Percentiles rank a stretch among this genome's conserved stretches.
Conservation (phyloP, 2,888 invertebrate species). For the Cheilosia scutellata region DNA sequence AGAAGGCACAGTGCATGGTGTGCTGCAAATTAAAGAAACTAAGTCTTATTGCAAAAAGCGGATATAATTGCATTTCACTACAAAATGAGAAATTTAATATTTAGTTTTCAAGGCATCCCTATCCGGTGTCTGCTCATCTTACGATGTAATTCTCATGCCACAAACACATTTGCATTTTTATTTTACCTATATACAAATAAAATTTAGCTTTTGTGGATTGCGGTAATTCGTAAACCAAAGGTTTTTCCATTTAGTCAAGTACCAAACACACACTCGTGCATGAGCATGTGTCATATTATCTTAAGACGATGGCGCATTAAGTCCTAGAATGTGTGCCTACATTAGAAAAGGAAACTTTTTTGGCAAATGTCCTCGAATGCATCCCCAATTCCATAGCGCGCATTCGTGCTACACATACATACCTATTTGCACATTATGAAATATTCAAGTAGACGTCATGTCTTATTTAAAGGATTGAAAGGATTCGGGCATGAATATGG, state of each 20-base stretch:
- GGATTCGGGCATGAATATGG: constrained; percentile 8
- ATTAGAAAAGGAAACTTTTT: constrained; percentile 29
- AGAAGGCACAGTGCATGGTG: neutral
- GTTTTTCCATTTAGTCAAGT: constrained; percentile 9
- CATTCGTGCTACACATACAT: constrained; percentile 10
- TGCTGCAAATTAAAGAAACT: neutral
- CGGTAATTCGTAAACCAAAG: constrained; percentile 13
- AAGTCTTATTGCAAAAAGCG: constrained; percentile 31
- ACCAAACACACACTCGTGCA: neutral
- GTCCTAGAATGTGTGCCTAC: constrained; percentile 5
- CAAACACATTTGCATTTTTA: constrained; percentile 9
- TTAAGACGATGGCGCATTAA: constrained; percentile 12
- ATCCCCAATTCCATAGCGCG: neutral
- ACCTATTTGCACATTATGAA: constrained; percentile 29
- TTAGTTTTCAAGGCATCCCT: constrained; percentile 18
- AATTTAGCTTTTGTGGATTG: neutral
- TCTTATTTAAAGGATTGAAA: constrained; percentile 44
- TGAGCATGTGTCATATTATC: neutral
- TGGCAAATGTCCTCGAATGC: constrained; percentile 31
- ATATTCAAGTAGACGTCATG: constrained; percentile 35
- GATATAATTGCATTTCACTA: constrained; percentile 54
- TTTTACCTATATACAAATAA: constrained; percentile 25
- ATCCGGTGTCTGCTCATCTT: neutral
- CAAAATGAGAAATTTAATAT: constrained; percentile 36
- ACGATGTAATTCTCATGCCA: neutral